These are phyloP conservation scores for Phortica magna DNA, from an alignment of 2,888 invertebrate species.

Conservation along the genomic window DNA sequence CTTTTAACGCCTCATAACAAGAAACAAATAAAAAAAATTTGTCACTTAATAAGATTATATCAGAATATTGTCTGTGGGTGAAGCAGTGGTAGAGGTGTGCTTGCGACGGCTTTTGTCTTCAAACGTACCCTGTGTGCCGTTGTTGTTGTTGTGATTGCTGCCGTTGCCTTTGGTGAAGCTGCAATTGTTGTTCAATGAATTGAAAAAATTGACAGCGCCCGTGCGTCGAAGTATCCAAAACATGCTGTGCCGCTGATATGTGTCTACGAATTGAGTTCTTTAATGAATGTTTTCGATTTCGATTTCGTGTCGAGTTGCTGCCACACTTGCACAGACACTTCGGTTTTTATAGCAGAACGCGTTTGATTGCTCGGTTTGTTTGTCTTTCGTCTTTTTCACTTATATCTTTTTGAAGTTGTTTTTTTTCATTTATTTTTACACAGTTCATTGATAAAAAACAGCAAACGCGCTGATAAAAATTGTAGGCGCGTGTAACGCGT, in stretches of 20 bases:
- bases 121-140: constrained; percentile 60
- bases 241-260: constrained; percentile 44
- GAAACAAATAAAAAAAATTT: neutral
- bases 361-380: neutral
- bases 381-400: neutral
- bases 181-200: constrained; percentile 71
- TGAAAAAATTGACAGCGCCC: constrained; percentile 69
- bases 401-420: neutral
- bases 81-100: neutral
- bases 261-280: neutral
- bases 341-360: neutral
- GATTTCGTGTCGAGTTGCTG: neutral
- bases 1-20: neutral
- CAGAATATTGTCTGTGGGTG: neutral
- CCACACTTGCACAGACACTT: neutral
- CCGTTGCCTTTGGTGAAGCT: constrained; percentile 60
- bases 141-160: constrained; percentile 59
- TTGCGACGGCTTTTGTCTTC: constrained; percentile 10
- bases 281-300: too few species aligned
- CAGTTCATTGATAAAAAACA: neutral
- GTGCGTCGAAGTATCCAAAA: constrained; percentile 72
- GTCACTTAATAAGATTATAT: constrained; percentile 14
- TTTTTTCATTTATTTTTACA: neutral
- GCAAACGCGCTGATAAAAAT: neutral
- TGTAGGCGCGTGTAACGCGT: neutral